Percentiles rank a stretch among this genome's conserved stretches.
These are phyloP conservation scores for Micronisus gabar DNA, from an alignment of 2,113 vertebrate species.

Conservation along the genomic window DNA sequence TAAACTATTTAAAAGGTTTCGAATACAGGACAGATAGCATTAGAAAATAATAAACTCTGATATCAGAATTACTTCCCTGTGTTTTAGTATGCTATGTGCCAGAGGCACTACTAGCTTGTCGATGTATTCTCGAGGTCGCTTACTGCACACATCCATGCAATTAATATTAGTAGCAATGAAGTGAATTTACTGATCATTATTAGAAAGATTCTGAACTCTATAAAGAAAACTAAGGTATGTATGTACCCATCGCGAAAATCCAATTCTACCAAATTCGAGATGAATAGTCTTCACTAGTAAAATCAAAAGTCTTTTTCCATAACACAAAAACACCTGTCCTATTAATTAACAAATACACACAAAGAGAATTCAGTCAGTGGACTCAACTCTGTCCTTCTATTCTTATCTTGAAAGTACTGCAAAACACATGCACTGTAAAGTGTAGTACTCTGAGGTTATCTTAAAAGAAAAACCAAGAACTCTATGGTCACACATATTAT, in stretches of 20 bases:
- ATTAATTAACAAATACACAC: background rate
- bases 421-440: background rate
- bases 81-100: background rate
- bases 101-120: background rate
- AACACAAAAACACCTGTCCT: background rate
- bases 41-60: background rate
- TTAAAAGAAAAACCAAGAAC: background rate
- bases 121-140: background rate
- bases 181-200: background rate
- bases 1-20: background rate
- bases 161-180: background rate
- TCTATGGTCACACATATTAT: background rate
- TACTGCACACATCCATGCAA: background rate
- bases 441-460: background rate
- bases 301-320: background rate
- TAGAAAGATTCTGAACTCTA: background rate
- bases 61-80: background rate
- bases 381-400: background rate
- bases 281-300: background rate
- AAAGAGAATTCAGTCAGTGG: background rate
- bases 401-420: background rate
- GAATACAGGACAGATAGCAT: background rate
- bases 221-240: background rate
- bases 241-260: background rate
- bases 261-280: background rate